Evolutionary conservation across 1,140 invertebrate species (phyloP).

Genomic region (Dendrolimus kikuchii): DNA sequence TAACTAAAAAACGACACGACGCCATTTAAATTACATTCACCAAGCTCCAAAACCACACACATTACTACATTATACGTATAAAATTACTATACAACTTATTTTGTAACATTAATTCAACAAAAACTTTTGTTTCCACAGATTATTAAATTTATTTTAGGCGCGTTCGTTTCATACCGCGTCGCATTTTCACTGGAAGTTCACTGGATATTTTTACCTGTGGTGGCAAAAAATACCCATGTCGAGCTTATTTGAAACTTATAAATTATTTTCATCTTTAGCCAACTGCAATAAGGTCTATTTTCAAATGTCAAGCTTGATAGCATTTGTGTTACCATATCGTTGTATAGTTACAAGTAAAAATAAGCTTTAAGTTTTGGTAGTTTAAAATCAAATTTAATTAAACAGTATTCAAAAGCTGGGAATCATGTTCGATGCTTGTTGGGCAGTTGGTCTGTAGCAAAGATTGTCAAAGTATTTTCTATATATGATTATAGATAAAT

Average conservation of each 20-base stretch:
- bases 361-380: slow-evolving; percentile 2
- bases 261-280: slow-evolving; percentile 9
- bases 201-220: slow-evolving; percentile 65
- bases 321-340: slow-evolving; percentile 28
- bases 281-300: slow-evolving; percentile 8
- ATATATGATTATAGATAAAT: background rate
- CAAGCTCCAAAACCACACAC: background rate
- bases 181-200: slow-evolving; percentile 49
- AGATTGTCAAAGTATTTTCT: slow-evolving; percentile 40
- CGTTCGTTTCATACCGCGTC: slow-evolving; percentile 32
- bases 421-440: slow-evolving; percentile 30
- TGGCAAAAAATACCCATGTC: slow-evolving; percentile 52
- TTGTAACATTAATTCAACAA: slow-evolving; percentile 8
- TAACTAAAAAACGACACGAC: too few relatives aligned
- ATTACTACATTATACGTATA: slow-evolving; percentile 7
- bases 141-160: slow-evolving; percentile 15
- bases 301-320: slow-evolving; percentile 14
- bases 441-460: slow-evolving; percentile 52
- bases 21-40: too few relatives aligned
- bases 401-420: slow-evolving; percentile 26
- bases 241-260: slow-evolving; percentile 19
- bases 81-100: background rate
- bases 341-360: slow-evolving; percentile 12
- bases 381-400: slow-evolving; percentile 19
- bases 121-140: slow-evolving; percentile 8